A percentile compares a stretch with the other conserved stretches of the same genome.
Evolutionary conservation across 92 coral and sea anemone species (phyloP).

Genomic region (Phymanthus crucifer): DNA sequence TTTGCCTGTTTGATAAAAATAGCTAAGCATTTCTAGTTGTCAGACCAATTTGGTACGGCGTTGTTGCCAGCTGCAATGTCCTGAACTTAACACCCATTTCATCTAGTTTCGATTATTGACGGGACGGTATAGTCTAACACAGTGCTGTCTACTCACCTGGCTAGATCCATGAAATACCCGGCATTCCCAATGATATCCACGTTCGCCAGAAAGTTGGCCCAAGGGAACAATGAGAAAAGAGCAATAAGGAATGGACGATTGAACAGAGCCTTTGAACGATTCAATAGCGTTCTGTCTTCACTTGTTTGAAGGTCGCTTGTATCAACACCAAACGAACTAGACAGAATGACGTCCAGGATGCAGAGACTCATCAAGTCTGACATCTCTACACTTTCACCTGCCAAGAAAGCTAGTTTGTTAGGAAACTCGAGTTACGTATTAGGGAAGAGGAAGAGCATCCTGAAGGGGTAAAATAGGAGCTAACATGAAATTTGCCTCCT

Average conservation of each 20-base stretch:
- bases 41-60: too few relatives aligned
- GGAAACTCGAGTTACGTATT: too few relatives aligned
- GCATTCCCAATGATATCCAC: constrained; percentile 58
- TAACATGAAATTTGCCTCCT: too few relatives aligned
- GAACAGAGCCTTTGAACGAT: constrained; percentile 42
- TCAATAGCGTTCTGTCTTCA: constrained; percentile 28
- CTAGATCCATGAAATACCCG: constrained; percentile 51
- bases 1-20: too few relatives aligned
- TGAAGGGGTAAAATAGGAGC: too few relatives aligned
- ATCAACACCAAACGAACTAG: constrained; percentile 61
- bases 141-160: constrained; percentile 21
- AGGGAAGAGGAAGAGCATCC: too few relatives aligned
- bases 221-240: constrained; percentile 32
- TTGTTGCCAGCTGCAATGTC: too few relatives aligned
- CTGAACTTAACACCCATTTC: too few relatives aligned
- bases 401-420: background rate
- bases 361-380: constrained; percentile 33
- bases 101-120: too few relatives aligned
- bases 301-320: constrained; percentile 48
- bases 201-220: constrained; percentile 32
- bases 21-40: too few relatives aligned
- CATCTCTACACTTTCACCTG: constrained; percentile 43
- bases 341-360: constrained; percentile 55
- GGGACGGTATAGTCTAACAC: too few relatives aligned
- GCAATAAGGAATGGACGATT: constrained; percentile 46